These are phyloP conservation scores for Halictus quadricinctus DNA, from an alignment of 2,888 invertebrate genomes.

Conservation along the genomic window DNA sequence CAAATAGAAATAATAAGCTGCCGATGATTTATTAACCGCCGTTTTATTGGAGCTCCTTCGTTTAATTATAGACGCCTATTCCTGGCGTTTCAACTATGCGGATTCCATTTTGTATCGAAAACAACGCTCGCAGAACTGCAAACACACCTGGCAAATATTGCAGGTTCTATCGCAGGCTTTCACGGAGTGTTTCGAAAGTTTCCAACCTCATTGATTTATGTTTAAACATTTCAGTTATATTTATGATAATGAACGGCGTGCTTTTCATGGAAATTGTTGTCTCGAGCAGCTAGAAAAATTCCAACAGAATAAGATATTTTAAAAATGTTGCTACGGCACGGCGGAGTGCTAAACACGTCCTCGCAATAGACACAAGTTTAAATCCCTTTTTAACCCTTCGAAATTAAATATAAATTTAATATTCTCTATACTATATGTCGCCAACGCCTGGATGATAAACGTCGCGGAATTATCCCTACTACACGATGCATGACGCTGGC, in stretches of 20 bases:
- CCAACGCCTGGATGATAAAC: too few relatives aligned
- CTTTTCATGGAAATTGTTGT: background rate
- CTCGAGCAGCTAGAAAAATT: background rate
- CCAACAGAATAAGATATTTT: too few relatives aligned
- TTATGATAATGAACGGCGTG: background rate
- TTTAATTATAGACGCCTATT: conserved; percentile 2
- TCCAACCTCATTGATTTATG: background rate
- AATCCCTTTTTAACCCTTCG: too few relatives aligned
- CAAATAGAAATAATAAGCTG: background rate
- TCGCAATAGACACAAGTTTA: too few relatives aligned
- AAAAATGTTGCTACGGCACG: too few relatives aligned
- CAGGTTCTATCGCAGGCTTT: background rate
- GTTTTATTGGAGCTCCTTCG: background rate
- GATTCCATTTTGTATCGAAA: background rate
- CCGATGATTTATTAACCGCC: background rate
- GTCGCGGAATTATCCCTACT: too few relatives aligned
- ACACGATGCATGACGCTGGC: too few relatives aligned
- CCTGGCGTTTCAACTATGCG: background rate
- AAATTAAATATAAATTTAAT: too few relatives aligned
- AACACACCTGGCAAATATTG: background rate
- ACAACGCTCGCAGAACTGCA: background rate
- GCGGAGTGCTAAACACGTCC: too few relatives aligned
- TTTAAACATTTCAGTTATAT: background rate
- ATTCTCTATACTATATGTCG: too few relatives aligned
- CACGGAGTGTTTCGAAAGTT: background rate